Percentiles rank a stretch among this genome's conserved stretches.
phyloP scores from a whole-genome alignment of 2,888 invertebrate species.

The Cylindroiulus punctatus region DNA sequence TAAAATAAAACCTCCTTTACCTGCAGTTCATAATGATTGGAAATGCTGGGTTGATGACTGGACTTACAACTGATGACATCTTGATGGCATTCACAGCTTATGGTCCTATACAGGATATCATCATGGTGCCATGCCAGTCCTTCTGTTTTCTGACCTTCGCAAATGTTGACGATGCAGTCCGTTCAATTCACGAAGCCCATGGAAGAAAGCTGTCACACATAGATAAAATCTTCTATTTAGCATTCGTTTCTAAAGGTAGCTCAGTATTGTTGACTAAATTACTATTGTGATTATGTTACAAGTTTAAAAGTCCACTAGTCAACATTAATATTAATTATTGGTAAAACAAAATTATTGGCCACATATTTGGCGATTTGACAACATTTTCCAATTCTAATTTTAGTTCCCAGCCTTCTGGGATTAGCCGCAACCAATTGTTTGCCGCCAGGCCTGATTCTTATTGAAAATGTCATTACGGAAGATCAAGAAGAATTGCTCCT shows the following conservation, averaged over 20 bases:
- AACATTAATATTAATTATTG: too few relatives aligned
- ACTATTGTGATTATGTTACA: too few relatives aligned
- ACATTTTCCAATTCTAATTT: background rate
- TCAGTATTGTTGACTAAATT: too few relatives aligned
- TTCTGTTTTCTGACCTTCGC: background rate
- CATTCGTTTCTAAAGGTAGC: conserved; percentile 11
- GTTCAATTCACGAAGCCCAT: background rate
- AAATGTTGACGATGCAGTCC: background rate
- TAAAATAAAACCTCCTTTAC: too few relatives aligned
- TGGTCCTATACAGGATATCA: background rate
- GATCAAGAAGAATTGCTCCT: background rate
- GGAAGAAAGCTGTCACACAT: background rate
- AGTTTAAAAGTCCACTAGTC: too few relatives aligned
- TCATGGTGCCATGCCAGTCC: conserved; percentile 11
- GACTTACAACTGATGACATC: background rate
- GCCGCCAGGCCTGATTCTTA: background rate
- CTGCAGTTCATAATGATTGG: background rate
- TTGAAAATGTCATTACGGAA: background rate
- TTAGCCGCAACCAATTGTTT: conserved; percentile 6
- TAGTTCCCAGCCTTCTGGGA: background rate
- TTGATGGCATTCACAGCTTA: background rate
- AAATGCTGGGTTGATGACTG: conserved; percentile 21
- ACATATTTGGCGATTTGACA: too few relatives aligned
- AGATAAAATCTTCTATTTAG: background rate
- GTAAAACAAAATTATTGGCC: too few relatives aligned